phyloP scores from a whole-genome alignment of 2,888 invertebrate genomes.

The Invenusta paracnida region DNA sequence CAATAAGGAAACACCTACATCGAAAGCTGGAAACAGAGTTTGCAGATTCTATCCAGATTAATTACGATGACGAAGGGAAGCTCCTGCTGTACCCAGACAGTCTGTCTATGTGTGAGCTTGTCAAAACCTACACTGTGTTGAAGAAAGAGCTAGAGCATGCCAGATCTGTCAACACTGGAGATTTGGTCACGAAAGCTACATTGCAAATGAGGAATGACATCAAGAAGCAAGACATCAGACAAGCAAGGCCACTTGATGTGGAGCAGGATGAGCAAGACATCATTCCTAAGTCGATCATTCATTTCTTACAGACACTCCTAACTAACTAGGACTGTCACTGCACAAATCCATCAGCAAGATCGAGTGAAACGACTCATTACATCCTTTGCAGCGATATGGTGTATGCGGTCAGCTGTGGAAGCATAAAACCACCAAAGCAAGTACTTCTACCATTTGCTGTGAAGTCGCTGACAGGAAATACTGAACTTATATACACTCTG shows the following conservation, averaged over 20 bases:
- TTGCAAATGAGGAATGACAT: background rate
- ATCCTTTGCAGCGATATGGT: too few species aligned
- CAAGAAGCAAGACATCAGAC: constrained; percentile 5
- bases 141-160: background rate
- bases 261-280: constrained; percentile 36
- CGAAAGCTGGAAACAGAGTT: background rate
- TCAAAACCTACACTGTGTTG: background rate
- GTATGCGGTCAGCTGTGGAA: too few species aligned
- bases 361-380: too few species aligned
- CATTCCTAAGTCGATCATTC: too few species aligned
- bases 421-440: too few species aligned
- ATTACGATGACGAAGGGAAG: background rate
- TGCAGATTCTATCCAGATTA: background rate
- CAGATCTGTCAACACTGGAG: background rate
- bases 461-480: too few species aligned
- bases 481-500: too few species aligned
- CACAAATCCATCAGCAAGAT: too few species aligned
- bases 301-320: too few species aligned
- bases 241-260: constrained; percentile 3
- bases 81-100: constrained; percentile 10
- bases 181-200: background rate
- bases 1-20: background rate
- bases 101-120: background rate
- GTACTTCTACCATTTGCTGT: too few species aligned
- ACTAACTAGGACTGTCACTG: too few species aligned